Base-by-base conservation (phyloP, 2,797 vertebrate species). In the Pangasius sanitwongsei region DNA sequence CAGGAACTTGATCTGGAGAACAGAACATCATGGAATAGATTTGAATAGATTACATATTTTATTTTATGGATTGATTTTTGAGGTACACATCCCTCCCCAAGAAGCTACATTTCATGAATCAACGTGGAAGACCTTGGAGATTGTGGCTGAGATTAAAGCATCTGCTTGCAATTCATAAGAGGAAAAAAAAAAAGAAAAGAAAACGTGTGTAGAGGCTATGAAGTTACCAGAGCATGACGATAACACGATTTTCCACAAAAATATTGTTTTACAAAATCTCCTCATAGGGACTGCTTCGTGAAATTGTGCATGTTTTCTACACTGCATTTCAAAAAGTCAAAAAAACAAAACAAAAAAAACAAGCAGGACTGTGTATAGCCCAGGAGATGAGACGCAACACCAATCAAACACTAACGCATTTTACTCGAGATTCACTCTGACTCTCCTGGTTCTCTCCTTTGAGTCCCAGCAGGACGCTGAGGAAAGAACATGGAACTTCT, bases 1-100 rank as follows among this genome's bases (percentile, higher is more conserved):
- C 87, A 99, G 94, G 93, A 98, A 98, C 93, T 98, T 98, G 90
- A 99, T 98, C 98, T 99, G 91, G 28, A 95, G 94, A 28, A 87
- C 92, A 93, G 81, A 89, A 89, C 15, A 85, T 44, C 13, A 74
- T 8, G 37, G 2, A 50, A 28, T 61, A 83, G 25, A 65, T 83
- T 31, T 48, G 0, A 50, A 28, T 9, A 12, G 4, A 53, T 20
- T 83, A 69, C 53, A 72, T 23, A 12, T 48, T 48, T 75, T 48
- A 75, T 48, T 28, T 28, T 57, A 15, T 11, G 61, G 13, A 34
- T 72, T 48, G 25, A 16, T 83, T 72, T 87, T 41, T 50, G 5
- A 55, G 72, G 41, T 5, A 4, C 11, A 12, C 6, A 4, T 28
- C 11, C 41, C 41, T 44, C 34, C 18, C 6, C 31, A 28, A 57